phyloP scores from a whole-genome alignment of 2,888 invertebrate species.

The Argyresthia goedartella region DNA sequence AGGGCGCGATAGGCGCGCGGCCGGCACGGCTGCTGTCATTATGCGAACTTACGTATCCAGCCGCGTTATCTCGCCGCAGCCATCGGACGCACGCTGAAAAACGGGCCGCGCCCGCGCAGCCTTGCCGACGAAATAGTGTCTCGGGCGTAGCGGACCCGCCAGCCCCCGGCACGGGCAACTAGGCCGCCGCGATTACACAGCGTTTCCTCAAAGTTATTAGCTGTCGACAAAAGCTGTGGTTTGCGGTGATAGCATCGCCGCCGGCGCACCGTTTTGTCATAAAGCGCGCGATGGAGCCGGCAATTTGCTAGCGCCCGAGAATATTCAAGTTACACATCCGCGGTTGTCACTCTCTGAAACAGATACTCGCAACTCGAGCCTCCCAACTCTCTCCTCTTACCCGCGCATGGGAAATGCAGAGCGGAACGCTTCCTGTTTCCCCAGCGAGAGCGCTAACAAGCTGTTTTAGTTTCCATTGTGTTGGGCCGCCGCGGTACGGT shows the following conservation, averaged over 20 bases:
- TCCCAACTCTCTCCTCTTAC: constrained; percentile 56
- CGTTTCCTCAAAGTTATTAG: constrained; percentile 44
- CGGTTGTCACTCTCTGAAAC: constrained; percentile 45
- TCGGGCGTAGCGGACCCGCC: constrained; percentile 31
- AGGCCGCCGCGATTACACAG: constrained; percentile 37
- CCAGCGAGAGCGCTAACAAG: constrained; percentile 15
- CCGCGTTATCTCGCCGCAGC: constrained; percentile 24
- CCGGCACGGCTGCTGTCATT: constrained; percentile 26
- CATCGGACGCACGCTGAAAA: constrained; percentile 34
- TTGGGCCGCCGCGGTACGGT: constrained; percentile 19
- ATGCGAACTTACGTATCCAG: constrained; percentile 22
- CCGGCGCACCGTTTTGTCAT: constrained; percentile 24
- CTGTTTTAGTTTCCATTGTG: constrained; percentile 44
- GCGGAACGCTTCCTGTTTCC: constrained; percentile 62
- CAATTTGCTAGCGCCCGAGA: constrained; percentile 16
- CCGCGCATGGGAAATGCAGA: constrained; percentile 40
- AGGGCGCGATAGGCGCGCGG: constrained; percentile 14
- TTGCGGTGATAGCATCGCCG: constrained; percentile 32
- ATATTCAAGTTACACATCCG: constrained; percentile 56
- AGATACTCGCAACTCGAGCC: constrained; percentile 48
- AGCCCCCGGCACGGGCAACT: constrained; percentile 34
- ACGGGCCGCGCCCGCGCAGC: constrained; percentile 17
- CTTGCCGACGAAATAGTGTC: constrained; percentile 21
- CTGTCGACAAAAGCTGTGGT: constrained; percentile 41
- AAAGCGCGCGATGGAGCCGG: constrained; percentile 11